Percentiles rank a stretch among this genome's conserved stretches.
Conservation (phyloP, 2,888 invertebrate species). For the Torymus auratus region DNA sequence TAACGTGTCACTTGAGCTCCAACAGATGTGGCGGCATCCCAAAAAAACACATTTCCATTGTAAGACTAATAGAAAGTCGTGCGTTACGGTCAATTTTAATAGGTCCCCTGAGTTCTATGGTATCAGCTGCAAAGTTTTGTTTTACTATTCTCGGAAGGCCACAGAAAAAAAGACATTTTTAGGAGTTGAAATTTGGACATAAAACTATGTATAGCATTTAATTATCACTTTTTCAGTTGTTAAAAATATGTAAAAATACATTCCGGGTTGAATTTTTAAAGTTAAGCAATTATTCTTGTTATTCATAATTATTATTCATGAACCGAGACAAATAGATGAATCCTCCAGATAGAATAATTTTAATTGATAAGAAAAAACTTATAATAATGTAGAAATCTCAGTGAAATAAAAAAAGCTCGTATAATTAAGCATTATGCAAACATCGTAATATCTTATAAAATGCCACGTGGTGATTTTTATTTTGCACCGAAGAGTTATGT, state of each 20-base stretch:
- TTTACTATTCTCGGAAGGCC: slow-evolving; percentile 44
- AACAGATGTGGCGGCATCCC: slow-evolving; percentile 72
- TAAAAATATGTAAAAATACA: too few relatives aligned
- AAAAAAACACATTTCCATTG: slow-evolving; percentile 72
- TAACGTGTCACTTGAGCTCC: slow-evolving; percentile 72
- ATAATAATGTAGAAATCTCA: too few relatives aligned
- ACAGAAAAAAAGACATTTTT: too few relatives aligned
- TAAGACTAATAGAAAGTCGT: slow-evolving; percentile 73
- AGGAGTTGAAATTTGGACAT: too few relatives aligned
- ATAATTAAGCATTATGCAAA: neutral
- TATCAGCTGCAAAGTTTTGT: slow-evolving; percentile 37
- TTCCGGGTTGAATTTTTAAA: too few relatives aligned
- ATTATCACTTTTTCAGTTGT: too few relatives aligned
- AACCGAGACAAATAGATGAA: too few relatives aligned
- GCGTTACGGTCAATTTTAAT: slow-evolving; percentile 55
- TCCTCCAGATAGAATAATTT: too few relatives aligned
- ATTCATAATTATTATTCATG: too few relatives aligned
- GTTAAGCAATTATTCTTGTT: too few relatives aligned
- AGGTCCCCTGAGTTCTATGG: slow-evolving; percentile 8
- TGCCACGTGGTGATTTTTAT: slow-evolving; percentile 8
- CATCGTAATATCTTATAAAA: neutral
- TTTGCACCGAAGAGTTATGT: neutral
- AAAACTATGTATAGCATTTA: too few relatives aligned
- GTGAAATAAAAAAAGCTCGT: neutral
- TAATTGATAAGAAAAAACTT: too few relatives aligned